Evolutionary conservation across 2,113 vertebrate species (phyloP), one percentile per base, ranked within the genome.

Genomic region (Neodontobutis hainanensis): DNA sequence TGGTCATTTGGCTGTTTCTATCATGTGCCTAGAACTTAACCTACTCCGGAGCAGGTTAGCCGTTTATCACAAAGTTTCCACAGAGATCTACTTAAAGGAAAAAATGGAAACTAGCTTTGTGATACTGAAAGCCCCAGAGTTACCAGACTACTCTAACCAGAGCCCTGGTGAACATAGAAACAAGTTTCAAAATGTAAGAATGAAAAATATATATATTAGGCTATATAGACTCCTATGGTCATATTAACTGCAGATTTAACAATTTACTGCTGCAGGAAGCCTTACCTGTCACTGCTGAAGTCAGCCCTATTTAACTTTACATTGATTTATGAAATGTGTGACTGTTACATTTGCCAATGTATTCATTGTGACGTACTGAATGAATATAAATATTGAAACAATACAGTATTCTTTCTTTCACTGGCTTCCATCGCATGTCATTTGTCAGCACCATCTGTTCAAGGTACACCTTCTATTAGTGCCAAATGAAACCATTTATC

Each of bases 401-500:
- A 11, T 49, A n/a, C 47, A n/a, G 5, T 16, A 8, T 11, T 44
- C 15, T 55, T 10, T 50, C 14, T 44, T 27, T 1, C 11, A 36
- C 35, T 10, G 11, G 35, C 11, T 52, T 47, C 0, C 53, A 14
- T 70, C 9, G 50, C 55, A 7, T 15, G 19, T 19, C 27, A 51
- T 61, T 44, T 70, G 35, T 50, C 57, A 48, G 2, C 14, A 11
- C 45, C 51, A 12, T 27, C n/a, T 5, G 19, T n/a, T 50, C 11
- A n/a, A 35, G 32, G 34, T 62, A 6, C 35, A 38, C 19, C 8
- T 45, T 8, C 14, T 56, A 9, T 38, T 56, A 38, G 11, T 5
- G 27, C 12, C 38, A 60, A 40, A 69, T 11, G 2, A 34, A 67
- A 32, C n/a, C 35, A 62, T 62, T 60, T 15, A 45, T 57, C 16